Evolutionary conservation across 2,888 invertebrate genomes (phyloP).

Genomic region (Sphecodes monilicornis): DNA sequence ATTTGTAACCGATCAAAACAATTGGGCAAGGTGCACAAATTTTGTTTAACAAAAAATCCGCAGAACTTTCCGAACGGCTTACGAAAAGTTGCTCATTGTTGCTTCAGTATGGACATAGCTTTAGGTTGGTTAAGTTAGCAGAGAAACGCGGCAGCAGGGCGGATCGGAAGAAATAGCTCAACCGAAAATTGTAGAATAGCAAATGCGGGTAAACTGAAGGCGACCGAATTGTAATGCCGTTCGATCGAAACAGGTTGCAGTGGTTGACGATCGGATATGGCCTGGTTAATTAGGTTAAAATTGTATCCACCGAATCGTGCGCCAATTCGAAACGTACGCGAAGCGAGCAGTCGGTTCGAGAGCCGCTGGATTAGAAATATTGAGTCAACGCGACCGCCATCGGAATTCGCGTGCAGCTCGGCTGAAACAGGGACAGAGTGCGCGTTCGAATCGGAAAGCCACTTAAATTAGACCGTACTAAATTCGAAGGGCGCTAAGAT

Average conservation of each 20-base stretch:
- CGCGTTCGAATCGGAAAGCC: not conserved
- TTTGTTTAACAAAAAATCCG: not conserved
- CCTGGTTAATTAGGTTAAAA: conserved; percentile 7
- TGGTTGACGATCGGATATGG: conserved; percentile 11
- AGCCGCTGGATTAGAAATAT: conserved; percentile 1
- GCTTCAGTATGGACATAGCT: not conserved
- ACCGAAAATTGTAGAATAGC: conserved; percentile 9
- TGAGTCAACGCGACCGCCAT: not conserved
- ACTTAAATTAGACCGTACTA: conserved; percentile 7
- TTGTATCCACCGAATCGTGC: not conserved
- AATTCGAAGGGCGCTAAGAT: not conserved
- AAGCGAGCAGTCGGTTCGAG: not conserved
- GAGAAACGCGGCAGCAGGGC: not conserved
- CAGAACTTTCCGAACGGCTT: not conserved
- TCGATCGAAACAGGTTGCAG: not conserved
- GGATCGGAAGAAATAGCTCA: not conserved
- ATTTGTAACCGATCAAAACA: too few relatives aligned
- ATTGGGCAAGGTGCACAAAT: not conserved
- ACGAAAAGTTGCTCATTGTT: not conserved
- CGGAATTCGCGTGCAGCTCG: not conserved
- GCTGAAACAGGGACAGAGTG: not conserved
- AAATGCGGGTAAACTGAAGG: conserved; percentile 2
- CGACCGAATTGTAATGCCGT: not conserved
- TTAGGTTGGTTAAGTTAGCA: conserved; percentile 10
- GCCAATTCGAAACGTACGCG: not conserved